Conservation (phyloP, 2,113 vertebrate species). For the Malurus cyaneus region DNA sequence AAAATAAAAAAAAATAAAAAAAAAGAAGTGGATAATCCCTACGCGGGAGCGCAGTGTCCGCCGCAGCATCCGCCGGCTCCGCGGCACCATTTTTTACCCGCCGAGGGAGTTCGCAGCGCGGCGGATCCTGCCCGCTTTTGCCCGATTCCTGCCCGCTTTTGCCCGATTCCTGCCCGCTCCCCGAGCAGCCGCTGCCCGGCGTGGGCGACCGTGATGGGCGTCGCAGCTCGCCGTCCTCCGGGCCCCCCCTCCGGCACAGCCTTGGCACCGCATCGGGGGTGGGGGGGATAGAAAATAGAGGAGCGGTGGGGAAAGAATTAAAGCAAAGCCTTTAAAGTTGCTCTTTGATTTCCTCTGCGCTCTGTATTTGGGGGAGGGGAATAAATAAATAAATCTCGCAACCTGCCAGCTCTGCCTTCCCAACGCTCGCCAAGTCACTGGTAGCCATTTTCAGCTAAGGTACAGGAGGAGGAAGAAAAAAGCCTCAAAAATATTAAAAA, state of each 20-base stretch:
- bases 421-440: neutral
- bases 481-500: neutral
- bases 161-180: neutral
- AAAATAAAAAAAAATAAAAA: neutral
- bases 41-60: conserved; percentile 23
- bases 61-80: conserved; percentile 24
- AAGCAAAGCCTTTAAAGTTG: conserved; percentile 3
- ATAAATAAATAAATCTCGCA: neutral
- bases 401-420: conserved; percentile 11
- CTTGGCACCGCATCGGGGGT: neutral
- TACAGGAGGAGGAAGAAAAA: neutral
- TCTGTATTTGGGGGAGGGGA: too few relatives aligned
- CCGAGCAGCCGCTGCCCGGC: conserved; percentile 1
- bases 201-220: neutral
- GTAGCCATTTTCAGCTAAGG: conserved; percentile 53
- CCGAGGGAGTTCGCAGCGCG: neutral
- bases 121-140: neutral
- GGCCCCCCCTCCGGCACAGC: neutral
- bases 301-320: too few relatives aligned
- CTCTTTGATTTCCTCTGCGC: too few relatives aligned
- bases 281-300: neutral
- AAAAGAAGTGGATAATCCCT: neutral
- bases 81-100: neutral
- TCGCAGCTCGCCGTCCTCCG: neutral
- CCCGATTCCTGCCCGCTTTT: neutral